phyloP scores from a whole-genome alignment of 2,797 vertebrate species.

The Danio choprae region DNA sequence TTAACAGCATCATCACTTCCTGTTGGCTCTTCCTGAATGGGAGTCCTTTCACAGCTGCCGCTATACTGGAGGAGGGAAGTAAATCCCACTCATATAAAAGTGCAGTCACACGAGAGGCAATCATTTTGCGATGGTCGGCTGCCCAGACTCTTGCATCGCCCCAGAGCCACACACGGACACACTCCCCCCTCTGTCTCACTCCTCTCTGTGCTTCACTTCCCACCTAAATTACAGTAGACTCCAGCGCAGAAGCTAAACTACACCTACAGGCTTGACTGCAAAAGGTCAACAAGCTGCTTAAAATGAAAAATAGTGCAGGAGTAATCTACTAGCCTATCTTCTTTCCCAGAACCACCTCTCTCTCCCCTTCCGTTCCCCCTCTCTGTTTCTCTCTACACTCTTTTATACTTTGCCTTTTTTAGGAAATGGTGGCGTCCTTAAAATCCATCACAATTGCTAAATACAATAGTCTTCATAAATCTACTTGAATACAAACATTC shows the following conservation, averaged over 20 bases:
- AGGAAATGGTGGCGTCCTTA: slow-evolving; percentile 62
- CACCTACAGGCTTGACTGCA: slow-evolving; percentile 77
- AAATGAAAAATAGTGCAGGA: slow-evolving; percentile 78
- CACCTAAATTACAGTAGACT: slow-evolving; percentile 75
- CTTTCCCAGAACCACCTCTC: slow-evolving; percentile 32
- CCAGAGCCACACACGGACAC: slow-evolving; percentile 39
- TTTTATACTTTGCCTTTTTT: slow-evolving; percentile 26
- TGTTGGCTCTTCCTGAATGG: slow-evolving; percentile 36
- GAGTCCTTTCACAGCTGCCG: slow-evolving; percentile 65
- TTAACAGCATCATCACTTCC: slow-evolving; percentile 45
- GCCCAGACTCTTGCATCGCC: slow-evolving; percentile 38
- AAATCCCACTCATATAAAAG: slow-evolving; percentile 70
- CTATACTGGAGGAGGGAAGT: slow-evolving; percentile 62
- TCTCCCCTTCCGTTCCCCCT: background rate
- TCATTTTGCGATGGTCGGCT: slow-evolving; percentile 66
- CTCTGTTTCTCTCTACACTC: slow-evolving; percentile 8
- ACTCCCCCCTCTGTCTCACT: slow-evolving; percentile 36
- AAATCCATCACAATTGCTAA: slow-evolving; percentile 64
- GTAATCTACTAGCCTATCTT: slow-evolving; percentile 71
- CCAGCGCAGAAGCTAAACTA: slow-evolving; percentile 72
- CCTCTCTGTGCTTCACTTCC: slow-evolving; percentile 65
- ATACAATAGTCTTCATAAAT: slow-evolving; percentile 65
- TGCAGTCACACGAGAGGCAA: slow-evolving; percentile 68
- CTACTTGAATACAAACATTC: slow-evolving; percentile 57
- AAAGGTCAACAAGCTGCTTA: slow-evolving; percentile 82